Evolutionary conservation across 2,797 vertebrate species (phyloP), one percentile per base, ranked within the genome.

Genomic region (Coendou prehensilis): DNA sequence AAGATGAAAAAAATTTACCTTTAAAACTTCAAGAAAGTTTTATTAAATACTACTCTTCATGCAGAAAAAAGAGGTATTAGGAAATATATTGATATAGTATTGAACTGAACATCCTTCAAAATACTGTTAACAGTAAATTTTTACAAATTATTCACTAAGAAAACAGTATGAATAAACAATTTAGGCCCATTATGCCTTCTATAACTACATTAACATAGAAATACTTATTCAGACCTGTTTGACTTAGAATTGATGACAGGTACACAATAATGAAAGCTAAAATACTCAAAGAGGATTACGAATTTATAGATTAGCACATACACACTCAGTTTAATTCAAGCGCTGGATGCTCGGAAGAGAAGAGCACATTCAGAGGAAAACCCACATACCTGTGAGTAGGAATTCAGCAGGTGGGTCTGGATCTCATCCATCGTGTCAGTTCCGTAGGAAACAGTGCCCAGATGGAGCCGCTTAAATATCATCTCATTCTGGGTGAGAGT

Each of bases 401-500:
- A 99, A 96, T 98, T 99, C 80, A 98, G 80, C 56, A 99, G 98
- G 96, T 99, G 99, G 98, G 97, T 99, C 98, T 99, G 99, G 91
- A 99, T 99, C 98, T 99, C 99, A 71, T 99, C 99, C 99, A 99
- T 99, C 28, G 99, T 99, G 98, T 99, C 99, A 0, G 98, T 99
- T 94, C 99, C 99, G 0, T 99, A 99, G 59, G 99, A 99, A 4
- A 99, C 99, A 0, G 99, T 99, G 86, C 99, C 99, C 50, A 99
- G 97, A 79, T 99, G 99, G 63, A 99, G 99, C 41, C 99, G 99
- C 98, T 99, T 99, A 98, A 99, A 99, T 69, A 99, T 98, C 99
- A 99, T 99, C 98, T 99, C 99, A n/a, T 99, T 99, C 97, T 99
- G 99, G 3, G 99, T 99, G 96, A 99, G 98, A 47, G 99, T 99